These are phyloP conservation scores for Cranoglanis bouderius DNA, from an alignment of 2,113 vertebrate genomes.

Conservation along the genomic window DNA sequence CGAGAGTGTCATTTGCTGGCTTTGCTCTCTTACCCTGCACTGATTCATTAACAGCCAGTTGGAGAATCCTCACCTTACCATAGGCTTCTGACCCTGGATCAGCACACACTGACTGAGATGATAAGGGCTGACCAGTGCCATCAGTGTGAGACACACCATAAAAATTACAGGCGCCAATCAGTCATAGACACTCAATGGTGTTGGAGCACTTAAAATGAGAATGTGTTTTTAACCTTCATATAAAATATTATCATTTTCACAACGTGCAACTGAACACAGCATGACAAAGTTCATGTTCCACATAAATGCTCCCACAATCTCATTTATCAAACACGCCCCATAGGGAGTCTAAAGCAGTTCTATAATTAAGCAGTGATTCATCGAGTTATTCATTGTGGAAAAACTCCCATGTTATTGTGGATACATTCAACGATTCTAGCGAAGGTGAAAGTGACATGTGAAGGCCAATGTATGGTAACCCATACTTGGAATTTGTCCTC, in stretches of 20 bases:
- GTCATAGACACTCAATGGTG: background rate
- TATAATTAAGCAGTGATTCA: constrained; percentile 41
- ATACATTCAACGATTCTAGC: too few species aligned
- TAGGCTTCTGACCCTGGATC: background rate
- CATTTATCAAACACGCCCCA: constrained; percentile 9
- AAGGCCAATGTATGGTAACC: too few species aligned
- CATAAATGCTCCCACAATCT: background rate
- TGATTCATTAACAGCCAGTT: background rate
- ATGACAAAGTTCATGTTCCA: background rate
- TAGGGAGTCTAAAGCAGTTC: background rate
- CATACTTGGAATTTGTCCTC: too few species aligned
- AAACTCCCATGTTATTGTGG: background rate
- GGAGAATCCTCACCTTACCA: background rate
- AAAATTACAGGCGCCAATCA: background rate
- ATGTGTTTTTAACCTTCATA: constrained; percentile 12
- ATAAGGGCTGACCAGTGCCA: background rate
- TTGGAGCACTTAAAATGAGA: background rate
- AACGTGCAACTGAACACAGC: background rate
- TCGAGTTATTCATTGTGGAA: constrained; percentile 6
- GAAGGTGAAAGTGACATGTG: too few species aligned
- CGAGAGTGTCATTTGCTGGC: background rate
- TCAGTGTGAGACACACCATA: constrained; percentile 1
- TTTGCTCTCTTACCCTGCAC: background rate
- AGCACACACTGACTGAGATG: background rate
- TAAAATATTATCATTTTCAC: background rate